Percentiles rank a stretch among this genome's conserved stretches.
Conservation (phyloP, 2,113 vertebrate species). For the Hydrolagus affinis region DNA sequence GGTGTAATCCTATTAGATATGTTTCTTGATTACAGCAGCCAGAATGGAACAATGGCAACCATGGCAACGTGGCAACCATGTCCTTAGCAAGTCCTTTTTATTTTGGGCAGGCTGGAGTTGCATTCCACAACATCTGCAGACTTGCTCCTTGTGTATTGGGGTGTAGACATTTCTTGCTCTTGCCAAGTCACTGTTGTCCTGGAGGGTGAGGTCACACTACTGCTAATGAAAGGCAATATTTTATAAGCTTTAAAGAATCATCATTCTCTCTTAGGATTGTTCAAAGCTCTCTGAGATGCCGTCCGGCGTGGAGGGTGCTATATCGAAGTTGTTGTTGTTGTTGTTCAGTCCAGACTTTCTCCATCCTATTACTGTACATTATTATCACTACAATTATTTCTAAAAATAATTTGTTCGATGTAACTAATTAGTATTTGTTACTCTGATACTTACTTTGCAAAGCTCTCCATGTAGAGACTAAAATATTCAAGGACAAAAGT, state of each 20-base stretch:
- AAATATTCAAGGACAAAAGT: not conserved
- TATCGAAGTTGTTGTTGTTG: too few species aligned
- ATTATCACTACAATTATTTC: not conserved
- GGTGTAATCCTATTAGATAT: not conserved
- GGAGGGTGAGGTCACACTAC: not conserved
- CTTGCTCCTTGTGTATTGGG: conserved; percentile 1
- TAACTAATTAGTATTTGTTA: not conserved
- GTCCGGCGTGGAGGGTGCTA: too few species aligned
- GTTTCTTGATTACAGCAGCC: not conserved
- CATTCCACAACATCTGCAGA: not conserved
- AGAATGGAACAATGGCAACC: not conserved
- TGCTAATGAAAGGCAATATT: conserved; percentile 26
- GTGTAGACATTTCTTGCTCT: not conserved
- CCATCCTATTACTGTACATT: conserved; percentile 2
- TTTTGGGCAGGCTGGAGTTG: conserved; percentile 22
- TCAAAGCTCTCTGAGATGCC: too few species aligned
- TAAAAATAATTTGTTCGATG: not conserved
- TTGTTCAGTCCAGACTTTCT: not conserved
- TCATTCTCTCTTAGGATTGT: not conserved
- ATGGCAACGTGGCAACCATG: not conserved
- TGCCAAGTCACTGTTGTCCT: not conserved
- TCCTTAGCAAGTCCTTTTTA: conserved; percentile 26
- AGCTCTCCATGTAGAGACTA: not conserved
- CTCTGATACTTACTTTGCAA: not conserved
- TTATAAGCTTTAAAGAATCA: conserved; percentile 24